Conservation (phyloP, 2,797 vertebrate genomes). For the Macroramphosus scolopax region DNA sequence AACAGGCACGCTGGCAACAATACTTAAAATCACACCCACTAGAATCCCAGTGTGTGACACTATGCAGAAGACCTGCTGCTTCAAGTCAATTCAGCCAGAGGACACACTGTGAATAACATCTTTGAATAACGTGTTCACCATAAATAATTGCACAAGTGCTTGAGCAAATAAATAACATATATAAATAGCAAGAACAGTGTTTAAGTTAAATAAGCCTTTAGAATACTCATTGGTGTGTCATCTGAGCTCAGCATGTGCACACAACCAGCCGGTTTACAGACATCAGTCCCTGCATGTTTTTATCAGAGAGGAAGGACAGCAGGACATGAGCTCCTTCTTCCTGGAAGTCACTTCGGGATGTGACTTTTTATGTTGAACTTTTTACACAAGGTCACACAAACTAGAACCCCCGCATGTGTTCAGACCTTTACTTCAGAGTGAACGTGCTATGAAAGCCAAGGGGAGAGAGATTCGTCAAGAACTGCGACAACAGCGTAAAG, state of each 20-base stretch:
- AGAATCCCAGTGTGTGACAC: constrained; percentile 1
- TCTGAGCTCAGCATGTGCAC: too few species aligned
- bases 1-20: constrained; percentile 26
- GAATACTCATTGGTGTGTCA: too few species aligned
- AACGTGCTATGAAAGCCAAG: neutral
- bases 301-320: neutral
- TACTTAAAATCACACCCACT: constrained; percentile 7
- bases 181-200: constrained; percentile 29
- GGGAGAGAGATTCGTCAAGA: too few species aligned
- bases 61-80: neutral
- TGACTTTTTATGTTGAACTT: too few species aligned
- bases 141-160: constrained; percentile 15
- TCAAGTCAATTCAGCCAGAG: neutral
- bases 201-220: constrained; percentile 6
- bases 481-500: too few species aligned
- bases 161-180: constrained; percentile 34
- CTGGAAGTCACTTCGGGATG: neutral
- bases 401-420: too few species aligned
- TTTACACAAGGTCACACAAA: too few species aligned
- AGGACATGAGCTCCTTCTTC: neutral
- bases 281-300: neutral
- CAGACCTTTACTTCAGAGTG: constrained; percentile 6
- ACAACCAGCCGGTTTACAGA: neutral
- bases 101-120: neutral
- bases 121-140: constrained; percentile 1